Conservation (phyloP, 2,113 vertebrate species). For the Callionymus lyra region DNA sequence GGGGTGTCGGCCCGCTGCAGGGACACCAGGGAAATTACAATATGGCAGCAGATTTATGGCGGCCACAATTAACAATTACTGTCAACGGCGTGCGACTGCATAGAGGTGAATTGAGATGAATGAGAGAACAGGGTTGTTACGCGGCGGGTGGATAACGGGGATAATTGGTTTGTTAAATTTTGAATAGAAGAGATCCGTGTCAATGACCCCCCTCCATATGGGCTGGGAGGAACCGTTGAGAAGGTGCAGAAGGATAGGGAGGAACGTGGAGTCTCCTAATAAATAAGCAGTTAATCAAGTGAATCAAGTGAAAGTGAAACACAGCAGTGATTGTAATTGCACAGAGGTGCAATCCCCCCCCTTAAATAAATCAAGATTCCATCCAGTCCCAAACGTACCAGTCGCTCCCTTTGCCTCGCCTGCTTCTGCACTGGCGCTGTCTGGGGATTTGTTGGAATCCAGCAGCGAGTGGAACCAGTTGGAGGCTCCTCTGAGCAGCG, state of each 20-base stretch:
- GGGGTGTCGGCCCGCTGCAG: slow-evolving; percentile 28
- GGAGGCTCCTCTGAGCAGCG: slow-evolving; percentile 74
- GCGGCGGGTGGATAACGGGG: slow-evolving; percentile 12
- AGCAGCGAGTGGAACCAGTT: slow-evolving; percentile 79
- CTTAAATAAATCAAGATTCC: not conserved
- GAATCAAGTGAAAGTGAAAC: not conserved
- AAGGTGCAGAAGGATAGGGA: too few relatives aligned
- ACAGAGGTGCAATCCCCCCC: too few relatives aligned
- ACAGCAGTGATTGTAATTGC: not conserved
- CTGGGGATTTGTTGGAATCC: slow-evolving; percentile 55
- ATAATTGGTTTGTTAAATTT: slow-evolving; percentile 25
- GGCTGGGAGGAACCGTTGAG: slow-evolving; percentile 5
- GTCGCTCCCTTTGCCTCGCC: slow-evolving; percentile 23
- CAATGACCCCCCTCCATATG: slow-evolving; percentile 21
- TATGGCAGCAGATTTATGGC: slow-evolving; percentile 33
- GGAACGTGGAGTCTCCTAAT: too few relatives aligned
- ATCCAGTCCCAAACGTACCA: slow-evolving; percentile 23
- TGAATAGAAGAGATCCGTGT: slow-evolving; percentile 20
- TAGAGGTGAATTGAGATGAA: slow-evolving; percentile 35
- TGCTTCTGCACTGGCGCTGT: slow-evolving; percentile 23
- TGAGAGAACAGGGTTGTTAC: slow-evolving; percentile 11
- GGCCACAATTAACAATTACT: slow-evolving; percentile 51
- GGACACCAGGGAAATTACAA: slow-evolving; percentile 40
- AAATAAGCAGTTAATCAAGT: not conserved
- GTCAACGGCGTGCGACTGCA: slow-evolving; percentile 29